A percentile compares a stretch with the other conserved stretches of the same genome.
These are phyloP conservation scores for Syrista parreyssii DNA, from an alignment of 2,888 invertebrate species.

Conservation along the genomic window DNA sequence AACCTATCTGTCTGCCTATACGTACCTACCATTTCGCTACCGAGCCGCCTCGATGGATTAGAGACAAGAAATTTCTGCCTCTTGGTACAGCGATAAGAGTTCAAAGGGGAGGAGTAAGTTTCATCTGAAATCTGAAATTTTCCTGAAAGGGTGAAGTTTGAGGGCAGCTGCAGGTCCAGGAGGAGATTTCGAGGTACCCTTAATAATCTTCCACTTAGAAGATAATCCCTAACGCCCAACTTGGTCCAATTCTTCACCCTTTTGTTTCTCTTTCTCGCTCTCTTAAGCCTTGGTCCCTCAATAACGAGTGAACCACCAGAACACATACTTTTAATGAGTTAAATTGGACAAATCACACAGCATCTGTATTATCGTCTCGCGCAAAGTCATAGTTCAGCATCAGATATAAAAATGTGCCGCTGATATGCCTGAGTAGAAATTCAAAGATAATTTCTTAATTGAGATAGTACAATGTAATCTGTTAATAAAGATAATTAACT, in stretches of 20 bases:
- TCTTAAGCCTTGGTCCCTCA: not conserved
- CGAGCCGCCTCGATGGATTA: not conserved
- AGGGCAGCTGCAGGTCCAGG: not conserved
- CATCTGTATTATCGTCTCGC: not conserved
- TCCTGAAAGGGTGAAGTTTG: not conserved
- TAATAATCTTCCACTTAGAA: slow-evolving; percentile 4
- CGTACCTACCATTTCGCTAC: not conserved
- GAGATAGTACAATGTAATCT: not conserved
- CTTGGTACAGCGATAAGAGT: not conserved
- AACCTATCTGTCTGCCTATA: not conserved
- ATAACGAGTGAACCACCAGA: not conserved
- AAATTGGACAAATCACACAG: not conserved
- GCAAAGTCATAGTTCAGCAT: not conserved
- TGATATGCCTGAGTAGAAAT: not conserved
- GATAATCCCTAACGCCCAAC: not conserved
- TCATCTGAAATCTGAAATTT: not conserved
- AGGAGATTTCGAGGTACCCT: not conserved
- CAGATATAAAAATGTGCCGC: not conserved
- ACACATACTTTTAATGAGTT: not conserved
- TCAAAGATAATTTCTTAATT: too few species aligned
- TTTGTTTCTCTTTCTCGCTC: not conserved
- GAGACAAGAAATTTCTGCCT: not conserved
- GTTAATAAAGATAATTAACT: not conserved
- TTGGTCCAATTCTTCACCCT: not conserved
- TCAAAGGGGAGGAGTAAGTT: not conserved